These are phyloP conservation scores for Diuraphis noxia DNA, from an alignment of 1,140 invertebrate genomes.

Conservation along the genomic window DNA sequence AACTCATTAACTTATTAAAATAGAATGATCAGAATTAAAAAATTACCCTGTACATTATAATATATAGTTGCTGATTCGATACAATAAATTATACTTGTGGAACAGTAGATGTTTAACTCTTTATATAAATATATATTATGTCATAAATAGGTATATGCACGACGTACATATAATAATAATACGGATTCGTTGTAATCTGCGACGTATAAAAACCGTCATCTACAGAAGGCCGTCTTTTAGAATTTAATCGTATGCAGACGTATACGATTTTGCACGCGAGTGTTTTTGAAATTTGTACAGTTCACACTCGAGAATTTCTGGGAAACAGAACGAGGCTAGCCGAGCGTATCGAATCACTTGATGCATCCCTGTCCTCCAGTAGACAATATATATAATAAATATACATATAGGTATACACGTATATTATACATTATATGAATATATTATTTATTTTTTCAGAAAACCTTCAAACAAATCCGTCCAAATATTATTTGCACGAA, in stretches of 20 bases:
- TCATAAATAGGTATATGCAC: background rate
- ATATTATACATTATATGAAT: background rate
- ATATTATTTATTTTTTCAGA: background rate
- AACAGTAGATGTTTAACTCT: background rate
- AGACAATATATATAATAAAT: background rate
- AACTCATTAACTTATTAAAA: too few species aligned
- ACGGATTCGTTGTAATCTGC: background rate
- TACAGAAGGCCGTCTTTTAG: background rate
- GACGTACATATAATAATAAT: background rate
- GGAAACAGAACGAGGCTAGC: conserved; percentile 16
- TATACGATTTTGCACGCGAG: background rate
- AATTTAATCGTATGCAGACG: conserved; percentile 23
- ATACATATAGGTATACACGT: too few species aligned
- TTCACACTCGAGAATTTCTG: conserved; percentile 17
- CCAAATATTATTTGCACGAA: background rate
- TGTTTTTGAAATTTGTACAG: conserved; percentile 33
- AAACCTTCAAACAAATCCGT: background rate
- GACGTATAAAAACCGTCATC: conserved; percentile 33
- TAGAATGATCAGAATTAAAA: too few species aligned
- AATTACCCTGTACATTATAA: too few species aligned
- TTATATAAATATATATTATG: background rate
- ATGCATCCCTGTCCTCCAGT: background rate
- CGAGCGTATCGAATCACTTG: background rate
- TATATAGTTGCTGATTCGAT: background rate
- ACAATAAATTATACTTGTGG: background rate